Evolutionary conservation across 2,113 vertebrate species (phyloP).

Genomic region (Crotalus helleri): DNA sequence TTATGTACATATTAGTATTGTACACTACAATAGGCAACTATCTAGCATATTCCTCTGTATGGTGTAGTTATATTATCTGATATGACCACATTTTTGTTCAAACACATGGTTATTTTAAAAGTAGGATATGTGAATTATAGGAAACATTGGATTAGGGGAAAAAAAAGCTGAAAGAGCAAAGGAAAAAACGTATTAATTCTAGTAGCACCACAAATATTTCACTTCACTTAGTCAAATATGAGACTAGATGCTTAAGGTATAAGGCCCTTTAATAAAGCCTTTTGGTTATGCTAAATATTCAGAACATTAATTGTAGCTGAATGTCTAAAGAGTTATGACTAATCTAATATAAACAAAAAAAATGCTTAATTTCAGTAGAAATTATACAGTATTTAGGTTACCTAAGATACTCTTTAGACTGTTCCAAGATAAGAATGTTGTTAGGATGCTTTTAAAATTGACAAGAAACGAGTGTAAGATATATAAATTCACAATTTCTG

Average conservation of each 20-base stretch:
- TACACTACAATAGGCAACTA: rapidly evolving
- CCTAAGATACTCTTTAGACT: background rate
- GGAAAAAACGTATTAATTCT: background rate
- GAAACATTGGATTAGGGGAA: slow-evolving; percentile 6
- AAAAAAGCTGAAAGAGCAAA: background rate
- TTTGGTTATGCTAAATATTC: background rate
- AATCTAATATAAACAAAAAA: background rate
- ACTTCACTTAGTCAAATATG: background rate
- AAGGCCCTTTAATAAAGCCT: background rate
- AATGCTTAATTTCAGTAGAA: background rate
- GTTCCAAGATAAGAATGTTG: background rate
- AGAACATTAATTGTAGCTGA: background rate
- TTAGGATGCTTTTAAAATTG: background rate
- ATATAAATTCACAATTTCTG: background rate
- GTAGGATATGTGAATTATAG: background rate
- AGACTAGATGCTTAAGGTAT: background rate
- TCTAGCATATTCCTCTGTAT: background rate
- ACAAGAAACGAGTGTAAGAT: background rate
- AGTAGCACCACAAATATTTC: slow-evolving; percentile 19
- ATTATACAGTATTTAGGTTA: background rate
- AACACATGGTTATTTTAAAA: slow-evolving; percentile 13
- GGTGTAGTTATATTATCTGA: background rate
- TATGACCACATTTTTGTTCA: background rate
- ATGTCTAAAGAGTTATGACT: background rate
- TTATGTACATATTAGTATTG: background rate